These are phyloP conservation scores for Mamestra brassicae DNA, from an alignment of 2,888 invertebrate species.

Conservation along the genomic window DNA sequence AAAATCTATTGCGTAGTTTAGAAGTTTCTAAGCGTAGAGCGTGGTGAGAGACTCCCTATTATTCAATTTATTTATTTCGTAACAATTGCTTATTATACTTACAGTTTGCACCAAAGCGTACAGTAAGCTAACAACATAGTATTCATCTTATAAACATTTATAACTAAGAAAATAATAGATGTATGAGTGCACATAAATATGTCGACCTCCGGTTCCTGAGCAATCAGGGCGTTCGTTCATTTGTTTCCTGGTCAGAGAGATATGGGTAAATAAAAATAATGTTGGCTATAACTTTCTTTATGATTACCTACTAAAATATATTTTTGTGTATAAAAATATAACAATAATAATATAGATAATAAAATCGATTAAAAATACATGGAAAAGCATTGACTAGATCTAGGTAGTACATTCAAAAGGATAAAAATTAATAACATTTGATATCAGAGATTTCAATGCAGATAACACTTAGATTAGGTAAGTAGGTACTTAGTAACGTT, in stretches of 20 bases:
- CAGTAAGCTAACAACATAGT: too few species aligned
- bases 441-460: constrained; percentile 40
- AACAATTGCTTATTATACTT: too few species aligned
- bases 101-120: too few species aligned
- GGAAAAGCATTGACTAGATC: constrained; percentile 44
- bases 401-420: constrained; percentile 35
- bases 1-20: too few species aligned
- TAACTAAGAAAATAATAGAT: too few species aligned
- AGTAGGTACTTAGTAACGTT: background rate
- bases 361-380: background rate
- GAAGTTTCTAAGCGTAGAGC: too few species aligned
- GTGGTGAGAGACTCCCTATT: background rate
- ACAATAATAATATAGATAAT: constrained; percentile 29
- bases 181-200: too few species aligned
- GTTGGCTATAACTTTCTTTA: constrained; percentile 9
- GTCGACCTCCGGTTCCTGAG: too few species aligned
- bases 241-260: background rate
- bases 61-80: background rate
- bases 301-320: constrained; percentile 10
- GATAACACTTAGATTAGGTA: constrained; percentile 20
- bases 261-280: constrained; percentile 14
- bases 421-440: constrained; percentile 14
- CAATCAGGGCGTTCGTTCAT: too few species aligned
- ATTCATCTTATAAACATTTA: too few species aligned
- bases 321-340: constrained; percentile 15